Evolutionary conservation across 2,888 invertebrate species (phyloP), one percentile per base, ranked within the genome.

Genomic region (Monoplex corrugatus): DNA sequence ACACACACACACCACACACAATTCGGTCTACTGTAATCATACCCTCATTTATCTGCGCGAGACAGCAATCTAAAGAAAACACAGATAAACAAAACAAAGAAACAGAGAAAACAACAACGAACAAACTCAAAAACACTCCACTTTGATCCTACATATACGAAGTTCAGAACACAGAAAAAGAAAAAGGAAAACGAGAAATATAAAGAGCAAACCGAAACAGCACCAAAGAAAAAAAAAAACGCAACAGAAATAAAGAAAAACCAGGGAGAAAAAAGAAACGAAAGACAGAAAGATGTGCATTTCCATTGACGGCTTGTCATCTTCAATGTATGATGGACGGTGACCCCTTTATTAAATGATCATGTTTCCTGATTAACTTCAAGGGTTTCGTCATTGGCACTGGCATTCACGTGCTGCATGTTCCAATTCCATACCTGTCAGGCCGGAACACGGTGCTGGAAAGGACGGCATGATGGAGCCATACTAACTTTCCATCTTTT

Each of bases 351-450:
- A 80, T 80, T 40, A 40, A 80, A 80, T 80, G 78, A 10, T 80
- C 78, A 80, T 40, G 0, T 80, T 80, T 80, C 78, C 78, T 80
- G 35, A 80, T 40, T 32, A 40, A 80, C 40, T 3, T 19, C 23
- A 32, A 23, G 23, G 35, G 28, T 80, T 75, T 75, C 75, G 5
- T 8, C 40, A 40, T 10, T 23, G 43, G 40, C 8, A 5, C 28
- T 16, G 8, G 23, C 16, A n/a, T n/a, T n/a, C n/a, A n/a, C n/a
- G n/a, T n/a, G n/a, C n/a, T n/a, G n/a, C 78, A 43, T 80, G 78
- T 80, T 6, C 43, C 78, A n/a, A 80, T 80, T 80, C 78, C 43
- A 8, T 80, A 40, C 78, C 78, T 80, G 78, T 43, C 78, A 43
- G 16, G 13, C 28, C 10, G 10, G 8, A 80, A 78, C 43, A 23